Percentiles rank a stretch among this genome's conserved stretches.
These are phyloP conservation scores for Spialia ferax DNA, from an alignment of 2,888 invertebrate species.

Conservation along the genomic window DNA sequence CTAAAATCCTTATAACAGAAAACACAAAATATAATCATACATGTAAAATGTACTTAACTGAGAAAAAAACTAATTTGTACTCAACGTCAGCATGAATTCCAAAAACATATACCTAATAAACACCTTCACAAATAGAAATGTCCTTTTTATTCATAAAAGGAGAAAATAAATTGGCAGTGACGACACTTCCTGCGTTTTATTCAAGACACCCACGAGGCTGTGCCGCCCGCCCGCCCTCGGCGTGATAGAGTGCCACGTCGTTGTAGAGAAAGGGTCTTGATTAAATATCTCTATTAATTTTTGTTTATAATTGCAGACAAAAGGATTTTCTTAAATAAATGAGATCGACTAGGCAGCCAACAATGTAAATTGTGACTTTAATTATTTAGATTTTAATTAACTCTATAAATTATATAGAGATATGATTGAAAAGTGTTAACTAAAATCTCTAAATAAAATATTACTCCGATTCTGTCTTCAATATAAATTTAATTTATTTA, in stretches of 20 bases:
- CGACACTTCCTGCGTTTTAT: conserved; percentile 28
- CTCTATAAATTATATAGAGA: no score
- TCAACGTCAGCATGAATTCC: neutral
- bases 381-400: neutral
- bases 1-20: no score
- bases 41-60: no score
- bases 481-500: no score
- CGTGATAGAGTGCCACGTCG: conserved; percentile 25
- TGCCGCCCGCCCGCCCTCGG: conserved; percentile 26
- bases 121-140: neutral
- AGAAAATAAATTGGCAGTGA: conserved; percentile 16
- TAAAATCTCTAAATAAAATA: no score
- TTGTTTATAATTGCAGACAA: neutral
- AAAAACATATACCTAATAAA: neutral
- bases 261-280: neutral
- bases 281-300: conserved; percentile 14
- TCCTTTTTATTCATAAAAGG: conserved; percentile 14
- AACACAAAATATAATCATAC: no score
- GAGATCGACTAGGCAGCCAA: neutral
- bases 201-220: conserved; percentile 12
- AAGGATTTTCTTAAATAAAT: neutral
- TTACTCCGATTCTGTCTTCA: no score
- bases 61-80: no score
- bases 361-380: neutral
- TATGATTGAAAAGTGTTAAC: no score